Percentiles rank a stretch among this genome's conserved stretches.
phyloP scores from a whole-genome alignment of 2,888 invertebrate genomes.

The Auanema sp. region DNA sequence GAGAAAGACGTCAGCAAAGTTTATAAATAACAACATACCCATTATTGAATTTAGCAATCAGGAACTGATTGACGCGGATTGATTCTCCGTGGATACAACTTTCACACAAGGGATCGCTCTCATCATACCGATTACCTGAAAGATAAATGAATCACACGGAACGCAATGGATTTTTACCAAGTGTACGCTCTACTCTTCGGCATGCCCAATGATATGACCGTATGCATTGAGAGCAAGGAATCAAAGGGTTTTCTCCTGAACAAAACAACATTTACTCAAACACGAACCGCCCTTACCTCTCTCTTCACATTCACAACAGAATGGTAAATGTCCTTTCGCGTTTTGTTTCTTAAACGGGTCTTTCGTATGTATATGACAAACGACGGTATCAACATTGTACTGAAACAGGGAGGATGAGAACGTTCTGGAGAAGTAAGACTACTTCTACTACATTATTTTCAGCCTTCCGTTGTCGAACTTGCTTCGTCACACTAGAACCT shows the following conservation, averaged over 20 bases:
- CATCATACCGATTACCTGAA: not conserved
- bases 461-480: not conserved
- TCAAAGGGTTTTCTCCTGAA: not conserved
- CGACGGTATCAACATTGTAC: not conserved
- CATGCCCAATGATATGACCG: conserved; percentile 14
- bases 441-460: not conserved
- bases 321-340: not conserved
- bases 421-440: not conserved
- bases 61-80: conserved; percentile 1
- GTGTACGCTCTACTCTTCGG: not conserved
- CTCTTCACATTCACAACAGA: conserved; percentile 11
- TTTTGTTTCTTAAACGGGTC: not conserved
- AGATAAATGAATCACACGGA: not conserved
- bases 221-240: conserved; percentile 10
- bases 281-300: not conserved
- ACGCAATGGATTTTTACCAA: not conserved
- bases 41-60: conserved; percentile 10
- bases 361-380: conserved; percentile 4
- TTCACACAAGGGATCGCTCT: conserved; percentile 12
- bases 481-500: not conserved
- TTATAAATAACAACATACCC: not conserved
- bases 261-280: not conserved
- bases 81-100: conserved; percentile 14
- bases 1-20: not conserved
- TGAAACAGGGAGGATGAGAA: not conserved